Percentiles rank a stretch among this genome's conserved stretches.
Evolutionary conservation across 2,888 invertebrate genomes (phyloP).

Genomic region (Helleia helle): DNA sequence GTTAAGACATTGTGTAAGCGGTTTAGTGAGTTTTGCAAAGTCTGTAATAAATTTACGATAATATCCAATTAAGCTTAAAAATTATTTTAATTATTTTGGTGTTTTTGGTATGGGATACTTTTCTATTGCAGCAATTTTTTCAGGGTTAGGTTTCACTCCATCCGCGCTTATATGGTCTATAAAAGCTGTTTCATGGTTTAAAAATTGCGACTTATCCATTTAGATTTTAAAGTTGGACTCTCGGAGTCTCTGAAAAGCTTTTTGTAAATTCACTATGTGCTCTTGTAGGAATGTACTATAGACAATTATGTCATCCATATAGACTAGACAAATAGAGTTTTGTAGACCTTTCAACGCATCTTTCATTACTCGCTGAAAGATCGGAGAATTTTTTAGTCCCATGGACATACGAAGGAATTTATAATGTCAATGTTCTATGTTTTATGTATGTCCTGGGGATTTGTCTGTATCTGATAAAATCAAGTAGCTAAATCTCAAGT

Average conservation of each 20-base stretch:
- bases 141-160: constrained; percentile 25
- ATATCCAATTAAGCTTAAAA: constrained; percentile 27
- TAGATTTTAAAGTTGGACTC: constrained; percentile 26
- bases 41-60: constrained; percentile 27
- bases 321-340: constrained; percentile 23
- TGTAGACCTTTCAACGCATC: constrained; percentile 26
- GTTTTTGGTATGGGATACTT: constrained; percentile 26
- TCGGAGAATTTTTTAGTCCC: constrained; percentile 22
- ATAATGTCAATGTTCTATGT: constrained; percentile 21
- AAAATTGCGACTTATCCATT: constrained; percentile 25
- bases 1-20: constrained; percentile 15
- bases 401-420: constrained; percentile 22
- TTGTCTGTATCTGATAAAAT: constrained; percentile 21
- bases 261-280: constrained; percentile 22
- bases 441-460: constrained; percentile 16
- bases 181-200: constrained; percentile 17
- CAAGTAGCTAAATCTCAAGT: constrained; percentile 20
- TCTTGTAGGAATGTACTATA: constrained; percentile 24
- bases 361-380: constrained; percentile 29
- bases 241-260: constrained; percentile 21
- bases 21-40: constrained; percentile 22
- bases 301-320: constrained; percentile 31
- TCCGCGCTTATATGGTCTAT: constrained; percentile 24
- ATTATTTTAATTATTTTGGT: constrained; percentile 23
- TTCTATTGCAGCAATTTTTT: constrained; percentile 24